phyloP scores from a whole-genome alignment of 2,888 invertebrate species.

The Mesochorus sp. region DNA sequence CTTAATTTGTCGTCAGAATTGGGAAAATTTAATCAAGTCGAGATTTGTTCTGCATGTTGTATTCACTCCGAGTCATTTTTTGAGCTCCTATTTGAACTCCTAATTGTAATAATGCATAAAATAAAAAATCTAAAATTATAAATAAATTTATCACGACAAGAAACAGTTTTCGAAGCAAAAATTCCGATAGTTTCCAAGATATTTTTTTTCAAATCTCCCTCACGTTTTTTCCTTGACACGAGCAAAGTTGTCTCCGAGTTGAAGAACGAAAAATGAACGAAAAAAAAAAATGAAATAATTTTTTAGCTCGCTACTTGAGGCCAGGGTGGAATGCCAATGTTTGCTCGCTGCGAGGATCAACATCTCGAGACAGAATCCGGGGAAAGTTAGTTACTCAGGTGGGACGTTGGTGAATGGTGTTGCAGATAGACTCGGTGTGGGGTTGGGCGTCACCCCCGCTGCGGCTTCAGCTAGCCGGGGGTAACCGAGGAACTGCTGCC shows the following conservation, averaged over 20 bases:
- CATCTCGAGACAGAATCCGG: background rate
- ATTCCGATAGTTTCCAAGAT: too few species aligned
- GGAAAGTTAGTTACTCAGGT: conserved; percentile 53
- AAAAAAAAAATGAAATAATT: background rate
- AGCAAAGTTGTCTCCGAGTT: background rate
- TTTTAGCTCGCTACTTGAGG: conserved; percentile 8
- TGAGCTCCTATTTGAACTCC: too few species aligned
- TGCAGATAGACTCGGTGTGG: conserved; percentile 97
- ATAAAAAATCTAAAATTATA: too few species aligned
- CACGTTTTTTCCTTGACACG: background rate
- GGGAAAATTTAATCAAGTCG: too few species aligned
- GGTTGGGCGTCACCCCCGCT: conserved; percentile 96
- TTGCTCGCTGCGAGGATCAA: background rate
- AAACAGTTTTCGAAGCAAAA: too few species aligned
- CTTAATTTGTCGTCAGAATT: too few species aligned
- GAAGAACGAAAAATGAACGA: background rate
- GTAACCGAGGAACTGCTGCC: conserved; percentile 77
- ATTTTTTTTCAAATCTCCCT: background rate
- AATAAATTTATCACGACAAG: too few species aligned
- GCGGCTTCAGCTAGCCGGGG: conserved; percentile 89
- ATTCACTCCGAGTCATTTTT: too few species aligned
- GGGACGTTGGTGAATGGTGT: conserved; percentile 80
- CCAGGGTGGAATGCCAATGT: background rate
- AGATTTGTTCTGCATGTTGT: too few species aligned
- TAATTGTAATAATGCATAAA: too few species aligned